Percentiles rank a stretch among this genome's conserved stretches.
Conservation (phyloP, 35 echinoderm and acorn worm species). For the Diadema setosum region DNA sequence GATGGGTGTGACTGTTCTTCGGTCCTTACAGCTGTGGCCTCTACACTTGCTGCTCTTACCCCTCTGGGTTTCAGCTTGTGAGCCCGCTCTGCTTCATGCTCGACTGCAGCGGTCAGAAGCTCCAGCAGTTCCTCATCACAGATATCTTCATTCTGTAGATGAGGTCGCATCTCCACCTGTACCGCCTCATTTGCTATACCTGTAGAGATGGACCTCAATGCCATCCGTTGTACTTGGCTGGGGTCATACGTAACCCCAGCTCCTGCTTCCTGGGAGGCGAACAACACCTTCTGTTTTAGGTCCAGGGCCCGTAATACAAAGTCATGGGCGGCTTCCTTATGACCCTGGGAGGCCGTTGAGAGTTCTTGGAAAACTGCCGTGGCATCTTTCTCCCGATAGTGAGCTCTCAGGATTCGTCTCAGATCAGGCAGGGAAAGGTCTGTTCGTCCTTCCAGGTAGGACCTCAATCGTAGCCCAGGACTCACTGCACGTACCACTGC, state of each 20-base stretch:
- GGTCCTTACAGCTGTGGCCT: not conserved
- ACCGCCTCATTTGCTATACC: no score
- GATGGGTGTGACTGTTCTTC: not conserved
- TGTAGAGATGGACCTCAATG: not conserved
- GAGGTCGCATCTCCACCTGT: no score
- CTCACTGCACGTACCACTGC: not conserved
- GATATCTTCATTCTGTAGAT: not conserved
- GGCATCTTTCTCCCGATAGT: slow-evolving; percentile 44
- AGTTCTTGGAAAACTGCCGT: slow-evolving; percentile 19
- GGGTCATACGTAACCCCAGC: not conserved
- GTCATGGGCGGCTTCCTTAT: slow-evolving; percentile 25
- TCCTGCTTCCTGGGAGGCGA: slow-evolving; percentile 42
- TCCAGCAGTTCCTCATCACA: slow-evolving; percentile 50
- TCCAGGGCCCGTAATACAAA: slow-evolving; percentile 36
- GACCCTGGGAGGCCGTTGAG: not conserved
- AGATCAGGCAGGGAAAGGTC: slow-evolving; percentile 12
- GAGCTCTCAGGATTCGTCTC: not conserved
- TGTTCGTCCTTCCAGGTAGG: slow-evolving; percentile 28
- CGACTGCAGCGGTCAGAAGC: not conserved
- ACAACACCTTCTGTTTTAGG: slow-evolving; percentile 47
- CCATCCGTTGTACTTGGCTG: slow-evolving; percentile 4
- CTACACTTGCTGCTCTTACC: not conserved
- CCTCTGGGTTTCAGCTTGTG: not conserved
- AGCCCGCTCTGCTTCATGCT: not conserved
- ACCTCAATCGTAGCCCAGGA: not conserved